Conservation (phyloP, 2,888 invertebrate genomes). For the Diaphora mendica region DNA sequence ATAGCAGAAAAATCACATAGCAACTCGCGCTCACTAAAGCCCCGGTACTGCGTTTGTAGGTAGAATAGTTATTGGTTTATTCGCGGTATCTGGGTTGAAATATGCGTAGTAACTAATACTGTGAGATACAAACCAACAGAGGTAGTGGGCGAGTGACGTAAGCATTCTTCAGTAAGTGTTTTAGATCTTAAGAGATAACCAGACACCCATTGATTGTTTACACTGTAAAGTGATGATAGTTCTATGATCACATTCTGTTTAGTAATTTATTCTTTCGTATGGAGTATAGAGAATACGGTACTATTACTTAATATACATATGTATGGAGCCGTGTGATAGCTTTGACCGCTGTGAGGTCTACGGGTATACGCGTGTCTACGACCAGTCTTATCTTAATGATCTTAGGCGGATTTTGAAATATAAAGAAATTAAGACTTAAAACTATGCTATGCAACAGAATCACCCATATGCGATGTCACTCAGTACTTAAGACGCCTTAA, state of each 20-base stretch:
- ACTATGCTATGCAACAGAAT: background rate
- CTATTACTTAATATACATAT: background rate
- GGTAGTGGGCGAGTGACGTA: slow-evolving; percentile 43
- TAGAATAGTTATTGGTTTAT: slow-evolving; percentile 2
- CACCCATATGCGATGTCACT: background rate
- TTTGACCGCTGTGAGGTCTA: background rate
- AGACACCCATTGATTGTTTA: slow-evolving; percentile 57
- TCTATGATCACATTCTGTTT: slow-evolving; percentile 42
- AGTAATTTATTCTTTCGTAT: slow-evolving; percentile 12
- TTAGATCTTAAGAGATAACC: slow-evolving; percentile 54
- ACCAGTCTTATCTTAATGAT: background rate
- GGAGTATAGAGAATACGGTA: background rate
- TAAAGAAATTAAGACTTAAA: background rate
- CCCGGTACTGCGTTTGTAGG: background rate
- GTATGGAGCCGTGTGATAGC: background rate
- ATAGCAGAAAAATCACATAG: background rate
- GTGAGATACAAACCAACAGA: slow-evolving; percentile 3
- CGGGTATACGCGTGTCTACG: background rate
- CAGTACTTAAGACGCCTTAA: background rate
- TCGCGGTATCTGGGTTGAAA: background rate
- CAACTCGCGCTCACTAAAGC: background rate
- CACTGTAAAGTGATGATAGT: slow-evolving; percentile 51
- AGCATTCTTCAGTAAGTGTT: slow-evolving; percentile 45
- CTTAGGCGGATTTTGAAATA: background rate
- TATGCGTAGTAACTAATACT: slow-evolving; percentile 4